These are phyloP conservation scores for Parus major DNA, from an alignment of 2,113 vertebrate genomes.

Conservation along the genomic window DNA sequence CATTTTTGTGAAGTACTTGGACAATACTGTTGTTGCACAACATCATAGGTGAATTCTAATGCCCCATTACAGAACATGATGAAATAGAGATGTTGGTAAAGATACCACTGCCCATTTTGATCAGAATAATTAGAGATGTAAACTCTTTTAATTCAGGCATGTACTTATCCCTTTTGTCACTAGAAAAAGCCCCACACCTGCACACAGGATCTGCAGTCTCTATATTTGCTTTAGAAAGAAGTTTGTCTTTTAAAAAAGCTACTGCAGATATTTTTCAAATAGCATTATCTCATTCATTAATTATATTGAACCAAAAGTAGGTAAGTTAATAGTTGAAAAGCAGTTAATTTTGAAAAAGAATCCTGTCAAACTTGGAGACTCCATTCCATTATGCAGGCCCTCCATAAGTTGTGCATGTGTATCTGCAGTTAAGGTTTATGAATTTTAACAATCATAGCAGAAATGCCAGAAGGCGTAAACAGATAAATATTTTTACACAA, in stretches of 20 bases:
- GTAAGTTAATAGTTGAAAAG: not conserved
- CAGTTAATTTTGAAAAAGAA: not conserved
- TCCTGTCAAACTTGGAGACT: not conserved
- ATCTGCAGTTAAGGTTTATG: not conserved
- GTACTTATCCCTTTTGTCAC: not conserved
- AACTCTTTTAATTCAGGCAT: not conserved
- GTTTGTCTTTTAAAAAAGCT: not conserved
- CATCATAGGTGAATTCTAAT: not conserved
- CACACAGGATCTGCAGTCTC: not conserved
- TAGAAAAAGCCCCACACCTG: not conserved
- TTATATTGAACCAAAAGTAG: not conserved
- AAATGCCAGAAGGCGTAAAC: slow-evolving; percentile 12
- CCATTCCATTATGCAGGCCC: not conserved
- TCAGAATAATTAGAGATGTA: not conserved
- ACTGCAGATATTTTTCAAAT: not conserved
- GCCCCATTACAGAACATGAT: not conserved
- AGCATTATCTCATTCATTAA: not conserved
- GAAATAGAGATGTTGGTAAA: not conserved
- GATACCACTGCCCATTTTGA: not conserved
- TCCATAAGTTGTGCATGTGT: not conserved
- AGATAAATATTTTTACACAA: not conserved
- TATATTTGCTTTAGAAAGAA: not conserved
- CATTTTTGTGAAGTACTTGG: not conserved
- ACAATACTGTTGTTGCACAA: not conserved
- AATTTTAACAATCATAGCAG: not conserved